Base-by-base conservation (phyloP, 1,140 invertebrate genomes). In the Aphidius gifuensis region DNA sequence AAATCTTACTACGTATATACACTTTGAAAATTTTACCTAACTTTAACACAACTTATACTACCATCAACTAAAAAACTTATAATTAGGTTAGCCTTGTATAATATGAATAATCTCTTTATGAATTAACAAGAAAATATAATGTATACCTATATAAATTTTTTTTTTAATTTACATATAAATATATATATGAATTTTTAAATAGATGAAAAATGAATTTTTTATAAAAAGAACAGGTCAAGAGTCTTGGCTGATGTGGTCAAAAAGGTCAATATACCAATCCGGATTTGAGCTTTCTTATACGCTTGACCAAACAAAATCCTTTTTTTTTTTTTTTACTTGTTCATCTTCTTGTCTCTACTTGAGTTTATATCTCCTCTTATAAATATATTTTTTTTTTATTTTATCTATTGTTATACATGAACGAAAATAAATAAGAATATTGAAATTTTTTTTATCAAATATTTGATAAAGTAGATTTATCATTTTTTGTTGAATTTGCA, bases 261-360 rank as follows among this genome's bases (percentile, higher is more conserved):
- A 39, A 32, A 62, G 55, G 69, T 59, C 66, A 68, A 71, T 71
- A 70, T 67, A 69, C 69, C 65, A 64, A 66, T 61, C 70, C 71
- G 67, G 70, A 66, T 66, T 64, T 72, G 67, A 73, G 66, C 68
- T 67, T 64, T 64, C 65, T 69, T 71, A 66, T 71, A 73, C 66
- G 72, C 65, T 71, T 61, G 66, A 65, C 65, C 68, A 69, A 71
- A 68, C 68, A 69, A 67, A 68, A 68, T 69, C 68, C 68, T 71
- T 69, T 32, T 3, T 32, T 32, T 32, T 3, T 32, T 32, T 32
- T 32, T 32, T 32, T 32, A 32, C 23, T 32, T 32, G 23, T 32
- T 32, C 23, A 32, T 32, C 23, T 32, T 64, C 51, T 69, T 49
- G 44, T 47, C 60, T 60, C 45, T 46, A 44, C 38, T 44, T 32